Evolutionary conservation across 92 coral and sea anemone species (phyloP), one percentile per base, ranked within the genome.

Genomic region (Phenganax marumi): DNA sequence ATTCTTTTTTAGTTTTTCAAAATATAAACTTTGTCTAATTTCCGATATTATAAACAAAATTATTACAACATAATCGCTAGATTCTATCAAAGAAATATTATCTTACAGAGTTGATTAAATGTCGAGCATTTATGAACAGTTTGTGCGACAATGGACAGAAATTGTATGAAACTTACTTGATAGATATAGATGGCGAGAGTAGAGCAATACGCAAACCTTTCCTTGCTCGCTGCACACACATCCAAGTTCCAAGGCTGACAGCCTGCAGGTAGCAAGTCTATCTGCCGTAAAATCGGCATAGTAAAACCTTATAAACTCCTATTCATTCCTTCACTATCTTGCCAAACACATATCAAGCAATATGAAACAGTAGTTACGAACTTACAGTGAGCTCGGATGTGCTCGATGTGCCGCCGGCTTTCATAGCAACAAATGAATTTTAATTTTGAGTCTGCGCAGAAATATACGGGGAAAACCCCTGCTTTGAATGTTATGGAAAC

Each of bases 191-290:
- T 91, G 1, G 98, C 98, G 25, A 95, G 86, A 10, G 98, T 95
- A 10, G 98, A 97, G 80, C 97, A 92, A 82, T 95, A 95, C 23
- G 97, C 98, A 70, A 95, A 92, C 7, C 97, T 86, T 19, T 95
- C 96, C 74, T 81, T 78, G 84, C 93, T 93, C 8, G 98, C 93
- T 21, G 91, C 90, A 60, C 97, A 95, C 0, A 95, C 98, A 89
- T 95, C 98, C 46, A 88, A 81, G 86, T 95, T 95, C 97, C 98
- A 95, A 0, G 98, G 98, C 88, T 95, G 98, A 73, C 98, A 95
- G 84, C 98, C 98, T 7, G 98, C 98, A 74, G 98, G 88, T 76
- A 95, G 82, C 22, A 95, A 93, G 52, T 97, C 93, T 68, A 92
- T 93, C 66, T 95, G 98, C 82, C 90, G 91, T 95, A 95, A 92